Percentiles rank a stretch among this genome's conserved stretches.
phyloP scores from a whole-genome alignment of 2,113 vertebrate species.

The Prionailurus bengalensis region DNA sequence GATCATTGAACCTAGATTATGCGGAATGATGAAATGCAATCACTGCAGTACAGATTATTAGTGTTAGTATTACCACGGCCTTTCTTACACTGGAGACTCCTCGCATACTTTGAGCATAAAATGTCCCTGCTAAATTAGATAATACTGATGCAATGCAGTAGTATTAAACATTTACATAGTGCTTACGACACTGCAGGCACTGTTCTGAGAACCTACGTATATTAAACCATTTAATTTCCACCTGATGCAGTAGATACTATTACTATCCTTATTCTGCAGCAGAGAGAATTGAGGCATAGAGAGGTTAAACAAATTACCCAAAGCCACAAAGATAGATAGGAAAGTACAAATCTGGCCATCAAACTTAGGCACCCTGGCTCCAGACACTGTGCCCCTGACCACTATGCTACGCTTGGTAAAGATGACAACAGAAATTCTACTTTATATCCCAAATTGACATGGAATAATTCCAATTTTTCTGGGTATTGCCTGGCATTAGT shows the following conservation, averaged over 20 bases:
- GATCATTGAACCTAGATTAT: not conserved
- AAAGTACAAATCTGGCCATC: not conserved
- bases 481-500: not conserved
- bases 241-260: not conserved
- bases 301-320: not conserved
- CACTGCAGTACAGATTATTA: not conserved
- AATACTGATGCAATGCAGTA: not conserved
- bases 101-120: not conserved
- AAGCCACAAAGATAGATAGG: not conserved
- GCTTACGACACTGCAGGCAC: not conserved
- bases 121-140: not conserved
- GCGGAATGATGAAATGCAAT: not conserved
- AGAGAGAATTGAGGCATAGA: not conserved
- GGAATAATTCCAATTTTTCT: not conserved
- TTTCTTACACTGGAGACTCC: not conserved
- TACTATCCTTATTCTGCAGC: not conserved
- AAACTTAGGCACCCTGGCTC: not conserved
- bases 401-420: not conserved
- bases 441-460: not conserved
- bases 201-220: not conserved
- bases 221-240: slow-evolving; percentile 35
- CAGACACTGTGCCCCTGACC: not conserved
- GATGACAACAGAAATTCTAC: not conserved
- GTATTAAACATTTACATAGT: not conserved
- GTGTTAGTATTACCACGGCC: not conserved